Evolutionary conservation across 1,140 invertebrate species (phyloP).

Genomic region (Chironomus tepperi): DNA sequence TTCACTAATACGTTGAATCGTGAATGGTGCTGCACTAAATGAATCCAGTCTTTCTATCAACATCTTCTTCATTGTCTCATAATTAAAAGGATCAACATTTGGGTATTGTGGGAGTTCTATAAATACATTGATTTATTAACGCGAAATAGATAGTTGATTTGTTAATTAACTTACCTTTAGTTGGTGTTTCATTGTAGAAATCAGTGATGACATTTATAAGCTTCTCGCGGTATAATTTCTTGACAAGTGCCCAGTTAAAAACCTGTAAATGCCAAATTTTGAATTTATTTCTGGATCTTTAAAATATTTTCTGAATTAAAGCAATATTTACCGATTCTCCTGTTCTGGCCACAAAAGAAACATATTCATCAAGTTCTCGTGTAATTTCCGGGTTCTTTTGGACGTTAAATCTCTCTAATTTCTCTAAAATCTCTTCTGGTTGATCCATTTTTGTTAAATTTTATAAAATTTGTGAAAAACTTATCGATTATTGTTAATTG

Average conservation of each 20-base stretch:
- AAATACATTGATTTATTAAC: slow-evolving; percentile 4
- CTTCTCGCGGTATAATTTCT: slow-evolving; percentile 80
- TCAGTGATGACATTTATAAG: slow-evolving; percentile 76
- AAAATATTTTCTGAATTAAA: neutral
- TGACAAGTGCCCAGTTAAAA: slow-evolving; percentile 84
- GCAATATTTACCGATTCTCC: slow-evolving; percentile 52
- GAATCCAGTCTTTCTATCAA: slow-evolving; percentile 75
- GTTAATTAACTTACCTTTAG: neutral
- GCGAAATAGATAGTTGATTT: neutral
- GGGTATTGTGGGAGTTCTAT: slow-evolving; percentile 65
- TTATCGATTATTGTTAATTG: too few species aligned
- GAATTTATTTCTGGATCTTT: neutral
- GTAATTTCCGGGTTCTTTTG: slow-evolving; percentile 69
- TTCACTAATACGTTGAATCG: slow-evolving; percentile 91
- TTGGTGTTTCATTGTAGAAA: slow-evolving; percentile 70
- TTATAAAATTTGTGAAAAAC: too few species aligned
- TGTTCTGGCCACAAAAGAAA: slow-evolving; percentile 83
- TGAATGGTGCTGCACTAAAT: slow-evolving; percentile 86
- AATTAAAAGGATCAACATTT: slow-evolving; percentile 86
- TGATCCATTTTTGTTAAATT: slow-evolving; percentile 56
- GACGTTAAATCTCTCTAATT: slow-evolving; percentile 76
- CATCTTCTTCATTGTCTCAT: slow-evolving; percentile 77
- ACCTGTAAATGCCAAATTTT: slow-evolving; percentile 48
- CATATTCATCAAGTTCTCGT: slow-evolving; percentile 80
- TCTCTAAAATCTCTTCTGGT: slow-evolving; percentile 72